Evolutionary conservation across 2,888 invertebrate species (phyloP), one percentile per base, ranked within the genome.

Genomic region (Plagodis pulveraria): DNA sequence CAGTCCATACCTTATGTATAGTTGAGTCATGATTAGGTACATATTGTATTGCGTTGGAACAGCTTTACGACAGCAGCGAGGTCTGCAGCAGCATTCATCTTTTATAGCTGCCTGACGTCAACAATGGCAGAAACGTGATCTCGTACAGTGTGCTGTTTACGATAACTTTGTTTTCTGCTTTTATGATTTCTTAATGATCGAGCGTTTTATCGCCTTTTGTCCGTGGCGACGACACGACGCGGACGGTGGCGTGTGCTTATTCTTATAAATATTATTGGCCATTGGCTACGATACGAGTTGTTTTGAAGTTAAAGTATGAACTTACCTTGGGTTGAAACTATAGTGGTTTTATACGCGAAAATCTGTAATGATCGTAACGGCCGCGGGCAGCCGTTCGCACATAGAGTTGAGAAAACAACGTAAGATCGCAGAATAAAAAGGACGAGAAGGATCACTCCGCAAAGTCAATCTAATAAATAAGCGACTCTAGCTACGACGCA

Each of bases 111-210:
- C 47, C 42, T 43, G 12, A 40, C 48, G 55, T 61, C 54, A 56
- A 55, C 55, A 48, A 52, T 60, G 56, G 48, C 43, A 57, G 51
- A 62, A 63, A 62, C 66, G 62, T 66, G 65, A 58, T 62, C 59
- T 59, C 45, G 56, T 36, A 50, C 56, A 36, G 54, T 45, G 56
- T 58, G 50, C 12, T 52, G 64, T 56, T 65, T 58, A 49, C 49
- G 46, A 49, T 42, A 58, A 56, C 57, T 59, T 51, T 60, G 54
- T 54, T 53, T n/a, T n/a, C 33, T 11, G 56, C 44, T 54, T 64
- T 60, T 60, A 56, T 45, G 63, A 48, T 52, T 47, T 50, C 41
- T 44, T 50, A 59, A 58, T 35, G 58, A 56, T 51, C 54, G 65
- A 56, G 51, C 54, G 43, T 53, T 55, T 55, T 58, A 61, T 62